Evolutionary conservation across 2,113 vertebrate species (phyloP).

Genomic region (Podarcis muralis): DNA sequence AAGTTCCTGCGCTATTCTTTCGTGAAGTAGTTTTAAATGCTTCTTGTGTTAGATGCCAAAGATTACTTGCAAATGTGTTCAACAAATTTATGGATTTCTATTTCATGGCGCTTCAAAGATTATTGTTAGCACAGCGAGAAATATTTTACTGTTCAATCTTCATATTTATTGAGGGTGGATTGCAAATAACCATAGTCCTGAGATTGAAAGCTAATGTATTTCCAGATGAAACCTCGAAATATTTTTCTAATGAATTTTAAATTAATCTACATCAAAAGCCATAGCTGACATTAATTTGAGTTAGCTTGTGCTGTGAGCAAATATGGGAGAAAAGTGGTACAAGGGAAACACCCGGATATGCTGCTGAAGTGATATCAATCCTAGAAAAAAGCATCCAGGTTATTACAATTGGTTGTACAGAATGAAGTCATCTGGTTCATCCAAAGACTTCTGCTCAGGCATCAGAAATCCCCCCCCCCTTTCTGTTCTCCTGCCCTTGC

Average conservation of each 20-base stretch:
- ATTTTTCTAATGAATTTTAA: conserved; percentile 57
- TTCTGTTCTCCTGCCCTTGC: too few species aligned
- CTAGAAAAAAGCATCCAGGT: conserved; percentile 46
- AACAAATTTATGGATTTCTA: conserved; percentile 31
- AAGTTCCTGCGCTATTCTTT: neutral
- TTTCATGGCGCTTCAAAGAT: conserved; percentile 17
- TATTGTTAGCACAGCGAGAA: conserved; percentile 29
- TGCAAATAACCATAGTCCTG: conserved; percentile 42
- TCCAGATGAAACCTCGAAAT: conserved; percentile 38
- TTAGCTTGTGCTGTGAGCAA: neutral
- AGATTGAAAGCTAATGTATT: conserved; percentile 39
- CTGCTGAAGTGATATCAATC: conserved; percentile 45
- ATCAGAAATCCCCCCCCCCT: too few species aligned
- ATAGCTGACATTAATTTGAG: conserved; percentile 39
- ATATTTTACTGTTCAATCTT: conserved; percentile 41
- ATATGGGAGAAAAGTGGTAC: conserved; percentile 27
- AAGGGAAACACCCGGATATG: neutral
- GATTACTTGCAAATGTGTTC: conserved; percentile 13
- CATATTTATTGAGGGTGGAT: conserved; percentile 46
- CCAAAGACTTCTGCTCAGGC: too few species aligned
- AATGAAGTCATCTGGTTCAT: too few species aligned
- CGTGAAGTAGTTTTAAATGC: conserved; percentile 20
- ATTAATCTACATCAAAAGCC: conserved; percentile 47
- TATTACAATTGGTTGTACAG: conserved; percentile 21
- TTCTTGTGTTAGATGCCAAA: conserved; percentile 20